Conservation (phyloP, 2,113 vertebrate species). For the Erythrocercus mccallii region DNA sequence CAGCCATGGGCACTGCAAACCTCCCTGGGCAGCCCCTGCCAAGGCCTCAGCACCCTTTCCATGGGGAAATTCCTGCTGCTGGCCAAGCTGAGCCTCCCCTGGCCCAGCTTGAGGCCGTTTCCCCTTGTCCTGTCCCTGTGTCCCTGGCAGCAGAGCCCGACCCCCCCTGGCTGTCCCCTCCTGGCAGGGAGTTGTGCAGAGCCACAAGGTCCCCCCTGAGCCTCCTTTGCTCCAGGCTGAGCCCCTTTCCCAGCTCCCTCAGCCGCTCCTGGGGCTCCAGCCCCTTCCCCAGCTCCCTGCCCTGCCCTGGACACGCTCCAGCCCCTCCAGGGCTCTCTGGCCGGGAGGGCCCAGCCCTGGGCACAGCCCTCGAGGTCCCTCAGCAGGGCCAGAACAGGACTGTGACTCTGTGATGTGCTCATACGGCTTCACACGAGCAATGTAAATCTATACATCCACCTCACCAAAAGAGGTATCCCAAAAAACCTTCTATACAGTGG, state of each 20-base stretch:
- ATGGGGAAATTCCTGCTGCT: not conserved
- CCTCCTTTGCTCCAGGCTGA: not conserved
- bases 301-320: not conserved
- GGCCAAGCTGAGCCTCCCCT: too few species aligned
- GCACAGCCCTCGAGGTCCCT: not conserved
- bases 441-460: not conserved
- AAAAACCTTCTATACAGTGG: not conserved
- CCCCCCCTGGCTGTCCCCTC: not conserved
- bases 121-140: too few species aligned
- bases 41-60: not conserved
- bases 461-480: rapidly evolving
- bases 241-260: not conserved
- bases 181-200: not conserved
- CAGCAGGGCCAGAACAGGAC: not conserved
- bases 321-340: not conserved
- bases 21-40: not conserved
- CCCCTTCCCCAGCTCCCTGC: not conserved
- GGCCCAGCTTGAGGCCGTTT: too few species aligned
- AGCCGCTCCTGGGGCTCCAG: not conserved
- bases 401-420: not conserved
- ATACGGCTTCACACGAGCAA: not conserved
- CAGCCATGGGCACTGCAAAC: not conserved
- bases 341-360: not conserved
- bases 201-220: not conserved
- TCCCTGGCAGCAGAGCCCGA: too few species aligned